These are phyloP conservation scores for Hyles lineata DNA, from an alignment of 2,888 invertebrate species.

Conservation along the genomic window DNA sequence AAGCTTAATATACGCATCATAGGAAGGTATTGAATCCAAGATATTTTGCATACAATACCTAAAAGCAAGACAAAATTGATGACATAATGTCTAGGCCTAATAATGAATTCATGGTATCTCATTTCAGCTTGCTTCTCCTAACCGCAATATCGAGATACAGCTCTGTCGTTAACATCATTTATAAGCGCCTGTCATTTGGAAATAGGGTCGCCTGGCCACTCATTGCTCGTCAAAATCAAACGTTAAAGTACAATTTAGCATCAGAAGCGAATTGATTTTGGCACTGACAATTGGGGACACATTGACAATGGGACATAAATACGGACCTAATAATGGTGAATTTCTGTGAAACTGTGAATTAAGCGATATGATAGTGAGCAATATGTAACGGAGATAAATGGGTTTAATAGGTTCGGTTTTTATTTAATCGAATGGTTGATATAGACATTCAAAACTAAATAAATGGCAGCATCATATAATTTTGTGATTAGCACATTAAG, in stretches of 20 bases:
- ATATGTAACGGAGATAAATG: neutral
- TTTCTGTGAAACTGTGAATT: neutral
- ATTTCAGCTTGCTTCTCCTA: neutral
- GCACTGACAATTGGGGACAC: conserved; percentile 1
- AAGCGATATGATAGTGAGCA: too few species aligned
- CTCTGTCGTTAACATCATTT: neutral
- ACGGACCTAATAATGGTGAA: neutral
- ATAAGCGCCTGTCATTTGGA: conserved; percentile 1
- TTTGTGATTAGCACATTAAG: too few species aligned
- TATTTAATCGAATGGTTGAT: too few species aligned
- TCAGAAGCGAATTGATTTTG: neutral
- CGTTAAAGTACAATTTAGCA: conserved; percentile 1
- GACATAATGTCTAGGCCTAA: too few species aligned
- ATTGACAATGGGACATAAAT: neutral
- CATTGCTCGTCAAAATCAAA: conserved; percentile 9
- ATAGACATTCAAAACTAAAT: too few species aligned
- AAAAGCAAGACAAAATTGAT: too few species aligned
- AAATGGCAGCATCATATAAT: too few species aligned
- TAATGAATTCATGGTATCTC: too few species aligned
- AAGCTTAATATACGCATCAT: too few species aligned
- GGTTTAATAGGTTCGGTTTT: too few species aligned
- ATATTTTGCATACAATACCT: too few species aligned
- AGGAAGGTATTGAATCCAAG: too few species aligned
- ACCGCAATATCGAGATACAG: neutral
- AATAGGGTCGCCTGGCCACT: neutral